Percentiles rank a stretch among this genome's conserved stretches.
phyloP scores from a whole-genome alignment of 2,888 invertebrate species.

The Morinoia aosen region DNA sequence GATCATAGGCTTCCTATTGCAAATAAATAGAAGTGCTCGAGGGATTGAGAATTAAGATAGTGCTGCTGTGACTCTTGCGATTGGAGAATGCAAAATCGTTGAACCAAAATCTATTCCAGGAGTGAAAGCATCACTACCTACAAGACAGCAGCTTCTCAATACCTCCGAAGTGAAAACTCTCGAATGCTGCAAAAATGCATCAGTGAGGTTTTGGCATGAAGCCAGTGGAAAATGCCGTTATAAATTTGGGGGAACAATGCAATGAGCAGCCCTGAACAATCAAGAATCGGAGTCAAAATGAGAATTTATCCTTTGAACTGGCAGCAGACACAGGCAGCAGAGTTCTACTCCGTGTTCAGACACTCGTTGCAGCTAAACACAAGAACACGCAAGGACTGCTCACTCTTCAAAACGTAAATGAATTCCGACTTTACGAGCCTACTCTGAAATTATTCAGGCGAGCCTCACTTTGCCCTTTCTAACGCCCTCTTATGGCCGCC shows the following conservation, averaged over 20 bases:
- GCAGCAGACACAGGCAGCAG: not conserved
- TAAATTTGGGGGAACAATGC: not conserved
- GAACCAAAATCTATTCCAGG: not conserved
- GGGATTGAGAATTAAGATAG: not conserved
- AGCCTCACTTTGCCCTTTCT: not conserved
- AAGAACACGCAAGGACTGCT: not conserved
- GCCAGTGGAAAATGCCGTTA: not conserved
- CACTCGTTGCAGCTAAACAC: not conserved
- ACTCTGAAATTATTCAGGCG: constrained; percentile 28
- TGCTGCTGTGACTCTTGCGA: not conserved
- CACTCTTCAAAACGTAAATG: constrained; percentile 28
- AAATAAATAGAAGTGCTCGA: not conserved
- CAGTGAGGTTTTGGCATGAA: not conserved
- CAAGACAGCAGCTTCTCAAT: not conserved
- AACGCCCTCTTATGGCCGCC: constrained; percentile 24
- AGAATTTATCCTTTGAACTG: not conserved
- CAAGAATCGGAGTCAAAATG: not conserved
- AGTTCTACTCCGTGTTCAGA: not conserved
- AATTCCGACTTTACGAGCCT: constrained; percentile 42
- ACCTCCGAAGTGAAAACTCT: not conserved
- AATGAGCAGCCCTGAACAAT: not conserved
- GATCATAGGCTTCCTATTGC: not conserved
- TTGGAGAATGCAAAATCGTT: not conserved
- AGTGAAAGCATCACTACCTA: not conserved
- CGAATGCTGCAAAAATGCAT: not conserved